Conservation (phyloP, 2,797 vertebrate genomes). For the Cossypha polioptera region DNA sequence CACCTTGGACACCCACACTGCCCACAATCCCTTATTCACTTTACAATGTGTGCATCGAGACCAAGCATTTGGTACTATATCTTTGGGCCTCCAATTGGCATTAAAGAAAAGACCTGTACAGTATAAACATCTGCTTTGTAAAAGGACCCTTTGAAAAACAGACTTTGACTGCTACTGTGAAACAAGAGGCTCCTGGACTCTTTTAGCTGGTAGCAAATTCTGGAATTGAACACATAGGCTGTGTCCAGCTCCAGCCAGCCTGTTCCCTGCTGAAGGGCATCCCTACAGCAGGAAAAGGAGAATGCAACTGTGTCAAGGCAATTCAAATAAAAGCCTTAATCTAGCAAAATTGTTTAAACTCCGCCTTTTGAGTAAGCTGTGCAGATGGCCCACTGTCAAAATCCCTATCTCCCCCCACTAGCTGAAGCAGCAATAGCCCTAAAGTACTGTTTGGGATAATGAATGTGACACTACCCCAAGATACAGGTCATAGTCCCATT, state of each 20-base stretch:
- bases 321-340: neutral
- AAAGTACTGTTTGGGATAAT: neutral
- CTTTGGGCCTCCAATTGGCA: neutral
- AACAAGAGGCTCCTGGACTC: neutral
- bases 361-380: neutral
- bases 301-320: neutral
- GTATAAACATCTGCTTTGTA: neutral
- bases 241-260: neutral
- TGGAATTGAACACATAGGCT: fast-evolving
- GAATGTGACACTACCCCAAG: neutral
- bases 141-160: neutral
- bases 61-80: neutral
- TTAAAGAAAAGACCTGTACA: neutral
- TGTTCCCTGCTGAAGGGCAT: neutral
- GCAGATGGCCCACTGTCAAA: neutral
- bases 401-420: neutral
- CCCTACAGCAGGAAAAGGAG: neutral
- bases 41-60: neutral
- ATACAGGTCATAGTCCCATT: neutral
- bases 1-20: neutral
- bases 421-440: neutral
- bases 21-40: neutral
- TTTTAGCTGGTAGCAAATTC: neutral
- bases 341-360: neutral
- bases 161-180: neutral